Conservation (phyloP, 1,140 invertebrate genomes). For the Lordiphosa clarofinis region DNA sequence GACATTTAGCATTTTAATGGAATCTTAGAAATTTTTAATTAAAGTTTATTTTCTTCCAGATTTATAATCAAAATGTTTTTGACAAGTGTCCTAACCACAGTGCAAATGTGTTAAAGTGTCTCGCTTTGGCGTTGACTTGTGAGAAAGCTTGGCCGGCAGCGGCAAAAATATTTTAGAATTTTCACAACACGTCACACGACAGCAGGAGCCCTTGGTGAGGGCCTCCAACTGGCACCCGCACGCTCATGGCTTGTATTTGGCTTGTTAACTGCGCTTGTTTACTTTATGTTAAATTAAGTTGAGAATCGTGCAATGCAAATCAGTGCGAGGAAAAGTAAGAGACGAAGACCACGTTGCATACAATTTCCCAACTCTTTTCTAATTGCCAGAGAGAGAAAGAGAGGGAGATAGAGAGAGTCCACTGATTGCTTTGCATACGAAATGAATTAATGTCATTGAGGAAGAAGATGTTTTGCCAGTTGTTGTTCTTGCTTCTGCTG, state of each 20-base stretch:
- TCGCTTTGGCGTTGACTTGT: constrained; percentile 68
- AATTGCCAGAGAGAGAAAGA: constrained; percentile 52
- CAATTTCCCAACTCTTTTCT: constrained; percentile 78
- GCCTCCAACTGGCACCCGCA: constrained; percentile 50
- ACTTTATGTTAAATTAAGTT: constrained; percentile 80
- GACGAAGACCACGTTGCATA: constrained; percentile 44
- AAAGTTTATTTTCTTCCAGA: too few species aligned
- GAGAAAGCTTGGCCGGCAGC: constrained; percentile 52
- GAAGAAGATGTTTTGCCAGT: constrained; percentile 70
- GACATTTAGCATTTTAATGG: background rate
- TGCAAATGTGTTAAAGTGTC: constrained; percentile 50
- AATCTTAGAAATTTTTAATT: background rate
- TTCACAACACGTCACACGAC: constrained; percentile 67
- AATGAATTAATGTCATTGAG: constrained; percentile 78
- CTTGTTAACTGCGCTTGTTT: constrained; percentile 79
- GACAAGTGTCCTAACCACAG: constrained; percentile 6
- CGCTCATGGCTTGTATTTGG: constrained; percentile 75
- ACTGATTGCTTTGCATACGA: constrained; percentile 76
- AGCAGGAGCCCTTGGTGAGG: constrained; percentile 34
- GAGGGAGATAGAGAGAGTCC: constrained; percentile 20
- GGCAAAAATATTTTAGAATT: constrained; percentile 70
- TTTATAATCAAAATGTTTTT: too few species aligned
- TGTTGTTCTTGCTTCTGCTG: constrained; percentile 26
- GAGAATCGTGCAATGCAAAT: constrained; percentile 79
- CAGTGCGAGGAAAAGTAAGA: constrained; percentile 66